These are phyloP conservation scores for Antrozous pallidus DNA, from an alignment of 2,797 vertebrate genomes.

Conservation along the genomic window DNA sequence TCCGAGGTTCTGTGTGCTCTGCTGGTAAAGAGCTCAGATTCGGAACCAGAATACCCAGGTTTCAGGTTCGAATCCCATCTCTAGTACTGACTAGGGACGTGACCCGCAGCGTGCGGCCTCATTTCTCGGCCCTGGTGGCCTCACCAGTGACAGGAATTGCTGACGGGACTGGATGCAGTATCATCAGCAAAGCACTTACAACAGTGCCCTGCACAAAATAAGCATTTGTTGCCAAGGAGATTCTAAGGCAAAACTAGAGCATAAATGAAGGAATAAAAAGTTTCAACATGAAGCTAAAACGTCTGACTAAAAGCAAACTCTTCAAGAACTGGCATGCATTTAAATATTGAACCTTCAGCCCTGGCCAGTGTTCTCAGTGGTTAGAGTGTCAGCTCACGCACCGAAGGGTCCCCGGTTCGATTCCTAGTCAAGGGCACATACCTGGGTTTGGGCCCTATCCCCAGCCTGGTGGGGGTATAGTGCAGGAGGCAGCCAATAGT, in stretches of 20 bases:
- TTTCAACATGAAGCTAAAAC: background rate
- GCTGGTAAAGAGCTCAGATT: background rate
- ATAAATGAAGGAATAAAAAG: background rate
- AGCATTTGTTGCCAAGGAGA: background rate
- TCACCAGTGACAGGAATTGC: background rate
- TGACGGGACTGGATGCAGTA: rapidly evolving
- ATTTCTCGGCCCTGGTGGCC: background rate
- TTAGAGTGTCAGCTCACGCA: background rate
- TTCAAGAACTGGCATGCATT: background rate
- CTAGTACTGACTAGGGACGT: background rate
- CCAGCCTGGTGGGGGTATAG: no score
- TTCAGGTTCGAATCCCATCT: background rate
- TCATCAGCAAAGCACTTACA: background rate
- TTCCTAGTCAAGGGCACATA: background rate
- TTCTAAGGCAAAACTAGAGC: background rate
- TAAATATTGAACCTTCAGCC: background rate
- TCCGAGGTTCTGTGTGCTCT: background rate
- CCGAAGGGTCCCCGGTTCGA: background rate
- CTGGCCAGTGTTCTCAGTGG: background rate
- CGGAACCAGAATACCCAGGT: background rate
- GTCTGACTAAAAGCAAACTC: background rate
- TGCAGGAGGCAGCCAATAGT: no score
- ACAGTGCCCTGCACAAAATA: background rate
- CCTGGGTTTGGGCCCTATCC: background rate
- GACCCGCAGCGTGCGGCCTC: background rate